These are phyloP conservation scores for Notarius quadriscutis DNA, from an alignment of 2,113 vertebrate genomes.

Conservation along the genomic window DNA sequence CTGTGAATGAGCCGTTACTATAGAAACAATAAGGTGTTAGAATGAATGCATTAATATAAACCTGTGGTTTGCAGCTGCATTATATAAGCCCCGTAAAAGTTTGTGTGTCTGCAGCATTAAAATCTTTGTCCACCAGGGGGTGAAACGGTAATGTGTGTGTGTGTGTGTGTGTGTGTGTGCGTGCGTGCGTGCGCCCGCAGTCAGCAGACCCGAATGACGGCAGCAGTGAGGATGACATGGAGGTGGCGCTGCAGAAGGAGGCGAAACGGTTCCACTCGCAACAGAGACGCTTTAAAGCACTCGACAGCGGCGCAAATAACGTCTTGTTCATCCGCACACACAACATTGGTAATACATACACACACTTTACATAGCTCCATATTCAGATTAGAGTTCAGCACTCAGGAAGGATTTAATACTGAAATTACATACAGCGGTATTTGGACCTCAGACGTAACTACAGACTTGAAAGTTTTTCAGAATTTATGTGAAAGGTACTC, in stretches of 20 bases:
- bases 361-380: background rate
- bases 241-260: conserved; percentile 25
- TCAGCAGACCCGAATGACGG: background rate
- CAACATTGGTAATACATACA: conserved; percentile 77
- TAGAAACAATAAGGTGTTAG: background rate
- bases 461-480: no score
- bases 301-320: conserved; percentile 93
- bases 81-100: background rate
- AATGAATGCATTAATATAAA: background rate
- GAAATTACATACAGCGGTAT: no score
- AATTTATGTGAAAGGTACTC: no score
- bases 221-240: background rate
- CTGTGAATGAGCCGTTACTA: background rate
- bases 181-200: background rate
- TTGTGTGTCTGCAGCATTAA: background rate
- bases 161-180: background rate
- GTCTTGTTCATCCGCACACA: conserved; percentile 90
- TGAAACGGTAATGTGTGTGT: background rate
- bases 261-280: conserved; percentile 75
- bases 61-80: background rate
- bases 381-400: background rate
- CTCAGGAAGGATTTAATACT: no score
- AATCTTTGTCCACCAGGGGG: background rate
- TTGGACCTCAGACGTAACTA: no score
- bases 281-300: conserved; percentile 83